Percentiles rank a stretch among this genome's conserved stretches.
Conservation (phyloP, 2,797 vertebrate genomes). For the Enteromius argenteus region DNA sequence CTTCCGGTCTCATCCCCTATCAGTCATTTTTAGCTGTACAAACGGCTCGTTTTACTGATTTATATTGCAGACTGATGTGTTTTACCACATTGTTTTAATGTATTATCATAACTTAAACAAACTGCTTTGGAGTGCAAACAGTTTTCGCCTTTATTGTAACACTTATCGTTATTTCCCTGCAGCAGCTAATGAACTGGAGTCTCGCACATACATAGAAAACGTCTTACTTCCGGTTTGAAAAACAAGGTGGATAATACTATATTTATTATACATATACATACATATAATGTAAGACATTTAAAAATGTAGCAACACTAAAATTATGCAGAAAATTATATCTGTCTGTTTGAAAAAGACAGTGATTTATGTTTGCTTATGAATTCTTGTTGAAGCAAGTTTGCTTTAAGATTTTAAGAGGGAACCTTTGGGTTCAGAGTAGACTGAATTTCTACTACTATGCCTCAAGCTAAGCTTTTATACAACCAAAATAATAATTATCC, state of each 20-base stretch:
- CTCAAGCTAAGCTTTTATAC: not conserved
- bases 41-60: no score
- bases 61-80: no score
- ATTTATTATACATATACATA: no score
- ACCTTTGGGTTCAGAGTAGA: not conserved
- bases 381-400: not conserved
- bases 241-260: not conserved
- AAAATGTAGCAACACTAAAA: not conserved
- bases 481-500: conserved; percentile 22
- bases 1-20: no score
- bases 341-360: not conserved
- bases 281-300: no score
- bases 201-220: not conserved
- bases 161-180: no score
- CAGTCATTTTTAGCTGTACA: no score
- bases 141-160: no score
- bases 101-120: no score
- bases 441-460: not conserved
- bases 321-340: not conserved
- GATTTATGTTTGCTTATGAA: not conserved
- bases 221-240: not conserved
- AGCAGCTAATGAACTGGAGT: not conserved
- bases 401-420: not conserved
- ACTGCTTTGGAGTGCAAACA: no score
- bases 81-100: no score